These are phyloP conservation scores for Elaphurus davidianus DNA, from an alignment of 2,113 vertebrate species.

Conservation along the genomic window DNA sequence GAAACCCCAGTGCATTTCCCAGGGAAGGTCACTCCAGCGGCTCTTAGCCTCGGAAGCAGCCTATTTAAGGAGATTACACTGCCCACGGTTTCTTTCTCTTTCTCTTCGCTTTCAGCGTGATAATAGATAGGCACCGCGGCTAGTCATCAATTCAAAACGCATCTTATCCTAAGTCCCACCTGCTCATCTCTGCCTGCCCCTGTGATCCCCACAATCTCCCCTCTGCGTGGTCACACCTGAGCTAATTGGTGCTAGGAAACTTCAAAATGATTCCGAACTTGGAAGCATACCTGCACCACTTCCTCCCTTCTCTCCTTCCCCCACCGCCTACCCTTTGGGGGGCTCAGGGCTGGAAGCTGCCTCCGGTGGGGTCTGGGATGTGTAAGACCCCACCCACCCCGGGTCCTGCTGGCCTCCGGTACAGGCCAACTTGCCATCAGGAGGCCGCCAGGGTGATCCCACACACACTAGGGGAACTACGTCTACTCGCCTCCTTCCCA, in stretches of 20 bases:
- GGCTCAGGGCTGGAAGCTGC: background rate
- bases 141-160: constrained; percentile 58
- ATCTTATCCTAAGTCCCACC: background rate
- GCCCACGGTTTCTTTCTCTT: background rate
- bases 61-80: constrained; percentile 39
- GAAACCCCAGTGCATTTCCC: background rate
- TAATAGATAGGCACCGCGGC: constrained; percentile 12
- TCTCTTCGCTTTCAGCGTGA: background rate
- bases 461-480: background rate
- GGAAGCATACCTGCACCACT: background rate
- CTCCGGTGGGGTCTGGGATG: background rate
- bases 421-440: background rate
- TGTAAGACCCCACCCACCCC: background rate
- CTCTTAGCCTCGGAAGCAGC: constrained; percentile 24
- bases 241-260: background rate
- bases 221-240: background rate
- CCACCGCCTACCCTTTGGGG: background rate
- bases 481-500: background rate
- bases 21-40: background rate
- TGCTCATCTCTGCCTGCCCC: background rate
- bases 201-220: accelerated
- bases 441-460: too few species aligned
- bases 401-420: background rate
- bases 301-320: background rate
- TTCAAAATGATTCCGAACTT: constrained; percentile 61